phyloP scores from a whole-genome alignment of 2,888 invertebrate species.

The Zygaena filipendulae region DNA sequence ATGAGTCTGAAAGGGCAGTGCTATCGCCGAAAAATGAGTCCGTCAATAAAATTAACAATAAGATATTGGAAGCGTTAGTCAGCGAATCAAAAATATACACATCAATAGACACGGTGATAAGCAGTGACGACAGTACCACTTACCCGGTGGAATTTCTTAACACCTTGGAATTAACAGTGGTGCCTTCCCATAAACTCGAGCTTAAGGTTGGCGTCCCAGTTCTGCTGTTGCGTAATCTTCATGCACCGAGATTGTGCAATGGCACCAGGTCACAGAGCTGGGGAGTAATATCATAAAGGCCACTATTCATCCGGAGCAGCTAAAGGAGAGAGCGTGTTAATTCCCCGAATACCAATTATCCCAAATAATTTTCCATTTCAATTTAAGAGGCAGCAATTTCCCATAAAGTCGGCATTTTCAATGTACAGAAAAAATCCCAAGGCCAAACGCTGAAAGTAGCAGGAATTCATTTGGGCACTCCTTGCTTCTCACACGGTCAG shows the following conservation, averaged over 20 bases:
- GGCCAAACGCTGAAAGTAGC: constrained; percentile 7
- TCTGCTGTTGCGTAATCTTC: constrained; percentile 17
- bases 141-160: constrained; percentile 21
- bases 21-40: constrained; percentile 21
- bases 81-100: constrained; percentile 15
- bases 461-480: constrained; percentile 5
- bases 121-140: constrained; percentile 13
- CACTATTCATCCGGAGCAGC: constrained; percentile 19
- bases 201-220: constrained; percentile 17
- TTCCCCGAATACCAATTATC: constrained; percentile 22
- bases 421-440: constrained; percentile 12
- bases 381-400: constrained; percentile 20
- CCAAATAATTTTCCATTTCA: constrained; percentile 20
- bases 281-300: constrained; percentile 18
- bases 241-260: constrained; percentile 18
- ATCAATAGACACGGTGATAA: constrained; percentile 19
- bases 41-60: constrained; percentile 20
- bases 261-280: constrained; percentile 14
- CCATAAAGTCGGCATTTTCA: constrained; percentile 16
- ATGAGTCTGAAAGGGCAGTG: constrained; percentile 21
- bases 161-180: constrained; percentile 20
- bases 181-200: constrained; percentile 17
- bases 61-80: constrained; percentile 16
- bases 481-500: constrained; percentile 12
- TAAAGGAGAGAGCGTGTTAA: constrained; percentile 20